A percentile compares a stretch with the other conserved stretches of the same genome.
phyloP scores from a whole-genome alignment of 2,113 vertebrate genomes.

The Pygoscelis adeliae region DNA sequence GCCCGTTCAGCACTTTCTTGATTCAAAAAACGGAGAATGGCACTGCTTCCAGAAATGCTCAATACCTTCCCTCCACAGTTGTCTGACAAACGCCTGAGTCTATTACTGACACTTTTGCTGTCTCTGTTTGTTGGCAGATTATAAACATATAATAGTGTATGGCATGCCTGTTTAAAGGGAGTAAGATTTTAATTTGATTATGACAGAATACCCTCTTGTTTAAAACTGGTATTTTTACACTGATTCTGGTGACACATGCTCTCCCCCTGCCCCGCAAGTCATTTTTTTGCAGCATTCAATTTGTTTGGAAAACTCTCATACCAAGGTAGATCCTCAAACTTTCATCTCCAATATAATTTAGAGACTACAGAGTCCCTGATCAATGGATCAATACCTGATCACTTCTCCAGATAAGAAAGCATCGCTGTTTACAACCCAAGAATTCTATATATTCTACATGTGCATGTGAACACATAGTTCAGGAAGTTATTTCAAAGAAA shows the following conservation, averaged over 20 bases:
- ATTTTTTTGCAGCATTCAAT: background rate
- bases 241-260: background rate
- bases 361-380: background rate
- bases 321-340: background rate
- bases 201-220: background rate
- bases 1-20: slow-evolving; percentile 90
- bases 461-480: background rate
- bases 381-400: background rate
- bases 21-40: slow-evolving; percentile 90
- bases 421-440: background rate
- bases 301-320: background rate
- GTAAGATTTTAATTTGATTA: background rate
- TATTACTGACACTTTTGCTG: slow-evolving; percentile 89
- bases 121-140: slow-evolving; percentile 94
- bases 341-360: background rate
- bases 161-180: slow-evolving; percentile 82
- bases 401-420: background rate
- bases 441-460: background rate
- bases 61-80: slow-evolving; percentile 97
- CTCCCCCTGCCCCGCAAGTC: fast-evolving
- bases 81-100: slow-evolving; percentile 93
- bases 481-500: background rate
- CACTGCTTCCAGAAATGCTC: slow-evolving; percentile 87
- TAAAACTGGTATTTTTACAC: background rate
- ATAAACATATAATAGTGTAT: slow-evolving; percentile 93